These are phyloP conservation scores for Drosophila ohnishii DNA, from an alignment of 1,140 invertebrate genomes.

Conservation along the genomic window DNA sequence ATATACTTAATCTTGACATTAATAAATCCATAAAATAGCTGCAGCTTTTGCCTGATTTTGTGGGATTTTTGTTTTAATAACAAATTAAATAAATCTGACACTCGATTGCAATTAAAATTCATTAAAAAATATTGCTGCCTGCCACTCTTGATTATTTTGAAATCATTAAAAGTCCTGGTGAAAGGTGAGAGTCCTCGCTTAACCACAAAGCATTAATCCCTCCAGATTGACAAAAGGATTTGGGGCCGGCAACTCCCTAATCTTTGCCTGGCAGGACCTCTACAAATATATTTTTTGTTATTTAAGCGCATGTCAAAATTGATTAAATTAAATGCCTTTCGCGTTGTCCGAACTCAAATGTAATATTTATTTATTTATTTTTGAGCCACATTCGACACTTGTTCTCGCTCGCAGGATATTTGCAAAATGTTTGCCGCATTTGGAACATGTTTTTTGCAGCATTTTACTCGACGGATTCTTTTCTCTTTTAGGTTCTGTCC, in stretches of 20 bases:
- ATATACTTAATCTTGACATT: neutral
- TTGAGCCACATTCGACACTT: constrained; percentile 25
- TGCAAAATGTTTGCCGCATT: constrained; percentile 47
- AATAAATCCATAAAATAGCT: neutral
- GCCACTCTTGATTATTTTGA: neutral
- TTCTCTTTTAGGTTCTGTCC: neutral
- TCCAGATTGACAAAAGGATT: constrained; percentile 6
- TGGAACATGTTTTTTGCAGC: constrained; percentile 30
- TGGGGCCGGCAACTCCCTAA: neutral
- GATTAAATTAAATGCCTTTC: constrained; percentile 60
- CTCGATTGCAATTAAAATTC: neutral
- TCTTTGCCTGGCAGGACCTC: neutral
- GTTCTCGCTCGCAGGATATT: constrained; percentile 12
- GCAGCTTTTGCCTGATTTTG: neutral
- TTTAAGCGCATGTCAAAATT: constrained; percentile 53
- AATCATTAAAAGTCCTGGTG: neutral
- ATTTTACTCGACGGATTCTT: constrained; percentile 1
- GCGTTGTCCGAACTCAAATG: constrained; percentile 46
- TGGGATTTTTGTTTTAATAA: neutral
- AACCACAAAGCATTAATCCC: constrained; percentile 8
- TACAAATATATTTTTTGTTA: constrained; percentile 24
- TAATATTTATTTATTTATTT: constrained; percentile 34
- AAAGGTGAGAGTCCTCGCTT: neutral
- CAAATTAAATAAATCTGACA: neutral
- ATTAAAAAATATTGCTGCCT: neutral